Evolutionary conservation across 1,140 invertebrate genomes (phyloP).

Genomic region (Limonius californicus): DNA sequence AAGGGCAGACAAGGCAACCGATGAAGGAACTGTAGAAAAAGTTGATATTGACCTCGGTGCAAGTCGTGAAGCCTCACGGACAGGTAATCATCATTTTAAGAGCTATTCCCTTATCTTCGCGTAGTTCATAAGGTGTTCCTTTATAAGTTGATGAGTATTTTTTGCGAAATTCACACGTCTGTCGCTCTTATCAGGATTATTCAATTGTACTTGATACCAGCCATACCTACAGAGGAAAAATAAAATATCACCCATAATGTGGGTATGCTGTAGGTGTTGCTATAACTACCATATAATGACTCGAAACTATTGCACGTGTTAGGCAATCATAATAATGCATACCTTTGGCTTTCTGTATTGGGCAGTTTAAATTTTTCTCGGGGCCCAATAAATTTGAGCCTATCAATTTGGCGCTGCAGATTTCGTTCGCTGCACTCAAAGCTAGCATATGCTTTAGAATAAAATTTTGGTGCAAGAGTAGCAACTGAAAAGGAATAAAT

Average conservation of each 20-base stretch:
- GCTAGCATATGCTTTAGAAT: slow-evolving; percentile 18
- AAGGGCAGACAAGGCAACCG: slow-evolving; percentile 33
- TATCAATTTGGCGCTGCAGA: slow-evolving; percentile 33
- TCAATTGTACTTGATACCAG: slow-evolving; percentile 41
- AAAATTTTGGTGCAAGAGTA: slow-evolving; percentile 33
- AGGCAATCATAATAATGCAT: slow-evolving; percentile 5
- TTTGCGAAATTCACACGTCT: slow-evolving; percentile 39
- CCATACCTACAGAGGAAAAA: slow-evolving; percentile 47
- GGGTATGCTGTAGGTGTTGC: no score
- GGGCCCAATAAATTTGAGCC: slow-evolving; percentile 28
- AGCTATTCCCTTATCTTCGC: slow-evolving; percentile 40
- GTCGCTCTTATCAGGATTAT: background rate
- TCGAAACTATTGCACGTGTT: slow-evolving; percentile 15
- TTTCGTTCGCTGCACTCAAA: background rate
- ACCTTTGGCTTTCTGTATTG: slow-evolving; percentile 46
- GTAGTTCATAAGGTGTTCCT: slow-evolving; percentile 46
- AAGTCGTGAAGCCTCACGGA: slow-evolving; percentile 76
- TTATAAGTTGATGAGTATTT: slow-evolving; percentile 39
- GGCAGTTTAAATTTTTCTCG: slow-evolving; percentile 37
- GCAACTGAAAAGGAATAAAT: slow-evolving; percentile 30
- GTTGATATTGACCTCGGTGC: slow-evolving; percentile 75
- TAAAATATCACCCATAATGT: no score
- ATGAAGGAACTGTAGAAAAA: slow-evolving; percentile 50
- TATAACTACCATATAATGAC: no score
- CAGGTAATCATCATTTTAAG: slow-evolving; percentile 60